Evolutionary conservation across 1,140 invertebrate species (phyloP), one percentile per base, ranked within the genome.

Genomic region (Lethrus apterus): DNA sequence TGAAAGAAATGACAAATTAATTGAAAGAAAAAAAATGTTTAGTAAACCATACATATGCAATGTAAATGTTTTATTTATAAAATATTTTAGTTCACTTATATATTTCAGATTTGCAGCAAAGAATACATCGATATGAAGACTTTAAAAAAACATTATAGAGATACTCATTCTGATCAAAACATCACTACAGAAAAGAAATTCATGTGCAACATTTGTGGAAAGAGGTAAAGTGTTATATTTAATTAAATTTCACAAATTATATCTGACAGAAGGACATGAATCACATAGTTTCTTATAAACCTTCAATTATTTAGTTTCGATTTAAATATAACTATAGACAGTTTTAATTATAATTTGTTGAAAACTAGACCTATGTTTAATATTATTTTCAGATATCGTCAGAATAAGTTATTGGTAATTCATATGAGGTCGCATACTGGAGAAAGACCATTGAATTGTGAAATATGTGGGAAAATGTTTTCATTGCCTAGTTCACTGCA

Each of bases 371-470:
- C n/a, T n/a, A n/a, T n/a, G n/a, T n/a, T n/a, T n/a, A n/a, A 15
- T 36, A 2, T 20, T 5, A 26, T 31, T 56, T 57, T 40, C 24
- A 62, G 59, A n/a, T 63, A 62, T 50, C 52, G 50, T 42, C 54
- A 57, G 17, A 53, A 53, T 44, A 63, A 63, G 46, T 50, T 53
- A 14, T 32, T 64, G 4, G 11, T 50, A 10, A 45, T 60, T 24
- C 62, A 64, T 48, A 51, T 60, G 51, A 31, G 60, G 14, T 42
- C 46, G 4, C 58, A 62, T 64, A 70, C 70, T 50, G 77, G 83
- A 7, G 83, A 85, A 63, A 82, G 83, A 57, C 84, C 83, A 2
- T 83, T 81, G 59, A 72, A 73, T 56, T 87, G 84, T 67, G 68
- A 71, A 38, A 75, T 81, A 52, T 87, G 84, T 65, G 75, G 73